Evolutionary conservation across 2,113 vertebrate species (phyloP).

Genomic region (Leiothrix lutea): DNA sequence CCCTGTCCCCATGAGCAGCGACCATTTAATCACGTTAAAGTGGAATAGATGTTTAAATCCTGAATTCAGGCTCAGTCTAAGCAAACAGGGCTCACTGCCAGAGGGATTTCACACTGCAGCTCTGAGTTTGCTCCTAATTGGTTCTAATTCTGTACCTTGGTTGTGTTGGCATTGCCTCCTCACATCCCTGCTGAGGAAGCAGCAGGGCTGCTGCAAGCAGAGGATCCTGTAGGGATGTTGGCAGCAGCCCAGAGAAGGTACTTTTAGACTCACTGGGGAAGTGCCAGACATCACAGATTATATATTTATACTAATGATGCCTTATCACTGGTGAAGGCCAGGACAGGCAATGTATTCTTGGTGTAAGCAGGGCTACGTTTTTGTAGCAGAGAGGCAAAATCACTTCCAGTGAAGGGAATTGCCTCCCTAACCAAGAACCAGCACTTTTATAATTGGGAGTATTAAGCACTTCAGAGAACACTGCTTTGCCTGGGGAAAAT

Average conservation of each 20-base stretch:
- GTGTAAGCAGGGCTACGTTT: not conserved
- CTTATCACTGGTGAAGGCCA: not conserved
- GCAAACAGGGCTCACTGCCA: not conserved
- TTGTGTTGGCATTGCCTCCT: not conserved
- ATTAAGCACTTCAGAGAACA: not conserved
- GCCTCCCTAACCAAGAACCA: not conserved
- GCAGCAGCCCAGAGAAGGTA: not conserved
- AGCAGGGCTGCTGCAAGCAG: not conserved
- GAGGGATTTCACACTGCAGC: not conserved
- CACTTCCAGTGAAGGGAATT: not conserved
- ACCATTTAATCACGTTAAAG: not conserved
- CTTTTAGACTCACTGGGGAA: not conserved
- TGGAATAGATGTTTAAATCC: not conserved
- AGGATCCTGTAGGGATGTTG: not conserved
- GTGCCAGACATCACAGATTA: not conserved
- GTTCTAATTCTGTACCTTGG: not conserved
- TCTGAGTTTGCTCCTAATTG: not conserved
- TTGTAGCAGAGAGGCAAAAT: not conserved
- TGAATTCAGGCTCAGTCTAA: not conserved
- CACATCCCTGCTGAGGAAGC: not conserved
- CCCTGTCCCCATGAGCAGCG: not conserved
- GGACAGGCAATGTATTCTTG: not conserved
- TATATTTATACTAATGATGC: not conserved
- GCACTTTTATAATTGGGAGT: not conserved
- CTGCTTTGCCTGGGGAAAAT: not conserved